phyloP scores from a whole-genome alignment of 2,888 invertebrate species.

The Macaria liturata region DNA sequence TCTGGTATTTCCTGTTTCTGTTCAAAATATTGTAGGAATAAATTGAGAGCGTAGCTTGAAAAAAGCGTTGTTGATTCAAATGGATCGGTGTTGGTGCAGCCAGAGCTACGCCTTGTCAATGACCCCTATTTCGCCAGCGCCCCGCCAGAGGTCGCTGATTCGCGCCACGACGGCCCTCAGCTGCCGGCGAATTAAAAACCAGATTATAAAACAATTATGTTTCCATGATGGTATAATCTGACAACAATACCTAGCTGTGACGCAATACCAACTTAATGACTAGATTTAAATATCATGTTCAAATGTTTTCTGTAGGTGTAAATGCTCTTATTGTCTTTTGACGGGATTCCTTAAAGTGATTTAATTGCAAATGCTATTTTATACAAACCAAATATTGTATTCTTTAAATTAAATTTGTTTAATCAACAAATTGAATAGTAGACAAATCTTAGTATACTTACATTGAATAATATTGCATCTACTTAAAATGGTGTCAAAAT shows the following conservation, averaged over 20 bases:
- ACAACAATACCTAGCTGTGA: constrained; percentile 8
- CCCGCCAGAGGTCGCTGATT: constrained; percentile 64
- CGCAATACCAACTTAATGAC: constrained; percentile 1
- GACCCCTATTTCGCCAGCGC: constrained; percentile 78
- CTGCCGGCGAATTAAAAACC: constrained; percentile 32
- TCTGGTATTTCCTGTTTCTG: constrained; percentile 39
- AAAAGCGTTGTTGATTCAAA: constrained; percentile 49
- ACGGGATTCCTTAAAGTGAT: no score
- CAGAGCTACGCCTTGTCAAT: constrained; percentile 79
- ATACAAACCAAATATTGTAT: no score
- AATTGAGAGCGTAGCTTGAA: constrained; percentile 39
- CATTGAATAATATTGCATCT: no score
- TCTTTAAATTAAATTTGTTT: no score
- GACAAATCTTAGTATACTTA: no score
- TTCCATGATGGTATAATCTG: constrained; percentile 12
- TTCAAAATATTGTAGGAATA: constrained; percentile 36
- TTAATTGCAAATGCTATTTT: no score
- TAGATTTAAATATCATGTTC: background rate
- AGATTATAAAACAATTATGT: constrained; percentile 33
- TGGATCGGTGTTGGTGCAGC: constrained; percentile 60
- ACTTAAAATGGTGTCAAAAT: no score
- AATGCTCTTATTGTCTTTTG: no score
- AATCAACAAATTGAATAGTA: no score
- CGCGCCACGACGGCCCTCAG: constrained; percentile 48
- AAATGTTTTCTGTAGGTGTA: background rate